phyloP scores from a whole-genome alignment of 1,140 invertebrate genomes.

The Triops longicaudatus region DNA sequence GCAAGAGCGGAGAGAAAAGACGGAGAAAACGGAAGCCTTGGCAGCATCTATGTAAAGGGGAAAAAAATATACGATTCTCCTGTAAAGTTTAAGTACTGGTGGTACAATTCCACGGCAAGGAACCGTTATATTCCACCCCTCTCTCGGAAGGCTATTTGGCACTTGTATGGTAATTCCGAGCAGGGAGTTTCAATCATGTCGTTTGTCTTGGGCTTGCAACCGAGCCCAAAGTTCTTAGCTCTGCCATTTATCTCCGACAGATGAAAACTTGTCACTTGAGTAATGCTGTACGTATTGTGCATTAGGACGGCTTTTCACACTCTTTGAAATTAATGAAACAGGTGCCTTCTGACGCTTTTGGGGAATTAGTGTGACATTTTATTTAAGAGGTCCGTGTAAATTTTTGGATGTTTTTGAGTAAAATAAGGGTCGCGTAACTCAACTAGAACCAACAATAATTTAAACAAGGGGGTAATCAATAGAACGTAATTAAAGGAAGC shows the following conservation, averaged over 20 bases:
- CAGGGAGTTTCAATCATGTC: conserved; percentile 12
- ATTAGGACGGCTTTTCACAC: too few species aligned
- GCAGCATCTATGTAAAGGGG: neutral
- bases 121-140: neutral
- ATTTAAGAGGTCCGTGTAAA: too few species aligned
- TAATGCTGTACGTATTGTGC: neutral
- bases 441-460: too few species aligned
- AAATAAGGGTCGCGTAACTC: too few species aligned
- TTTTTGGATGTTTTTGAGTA: too few species aligned
- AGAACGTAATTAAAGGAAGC: too few species aligned
- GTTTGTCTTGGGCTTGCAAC: neutral
- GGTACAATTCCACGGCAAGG: neutral
- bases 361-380: too few species aligned
- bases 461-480: too few species aligned
- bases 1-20: neutral
- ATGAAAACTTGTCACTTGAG: neutral
- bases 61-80: neutral
- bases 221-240: neutral
- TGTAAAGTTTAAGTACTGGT: neutral
- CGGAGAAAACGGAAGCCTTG: neutral
- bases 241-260: neutral
- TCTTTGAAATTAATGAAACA: too few species aligned
- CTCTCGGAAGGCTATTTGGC: neutral
- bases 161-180: conserved; percentile 9
- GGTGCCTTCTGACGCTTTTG: too few species aligned